phyloP scores from a whole-genome alignment of 2,113 vertebrate species.

The Cepphus grylle region DNA sequence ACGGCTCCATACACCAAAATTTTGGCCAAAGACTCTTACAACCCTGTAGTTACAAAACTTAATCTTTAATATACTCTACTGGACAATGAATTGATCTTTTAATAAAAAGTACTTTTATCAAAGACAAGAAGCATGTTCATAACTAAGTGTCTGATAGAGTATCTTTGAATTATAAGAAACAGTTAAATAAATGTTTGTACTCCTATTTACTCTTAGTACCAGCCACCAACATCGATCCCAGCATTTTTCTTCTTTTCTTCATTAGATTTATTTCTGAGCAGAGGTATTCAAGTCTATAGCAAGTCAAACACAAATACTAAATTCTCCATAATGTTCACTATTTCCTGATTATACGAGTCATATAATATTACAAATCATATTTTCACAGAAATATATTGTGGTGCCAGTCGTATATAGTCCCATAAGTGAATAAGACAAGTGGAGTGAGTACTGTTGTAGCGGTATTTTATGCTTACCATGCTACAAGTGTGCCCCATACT shows the following conservation, averaged over 20 bases:
- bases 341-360: not conserved
- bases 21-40: not conserved
- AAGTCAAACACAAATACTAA: constrained; percentile 38
- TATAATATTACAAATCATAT: not conserved
- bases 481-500: not conserved
- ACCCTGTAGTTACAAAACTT: not conserved
- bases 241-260: not conserved
- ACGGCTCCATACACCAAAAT: not conserved
- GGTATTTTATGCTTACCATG: not conserved
- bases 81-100: not conserved
- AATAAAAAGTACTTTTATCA: not conserved
- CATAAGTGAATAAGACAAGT: not conserved
- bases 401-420: not conserved
- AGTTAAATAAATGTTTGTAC: not conserved
- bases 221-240: not conserved
- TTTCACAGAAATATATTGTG: not conserved
- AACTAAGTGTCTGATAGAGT: not conserved
- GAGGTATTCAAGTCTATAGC: not conserved
- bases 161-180: not conserved
- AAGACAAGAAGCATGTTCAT: not conserved
- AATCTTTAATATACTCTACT: not conserved
- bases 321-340: not conserved
- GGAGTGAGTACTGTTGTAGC: not conserved
- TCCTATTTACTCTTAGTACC: not conserved
- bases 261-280: not conserved